Percentiles rank a stretch among this genome's conserved stretches.
Conservation (phyloP, 2,797 vertebrate genomes). For the Trichosurus vulpecula region DNA sequence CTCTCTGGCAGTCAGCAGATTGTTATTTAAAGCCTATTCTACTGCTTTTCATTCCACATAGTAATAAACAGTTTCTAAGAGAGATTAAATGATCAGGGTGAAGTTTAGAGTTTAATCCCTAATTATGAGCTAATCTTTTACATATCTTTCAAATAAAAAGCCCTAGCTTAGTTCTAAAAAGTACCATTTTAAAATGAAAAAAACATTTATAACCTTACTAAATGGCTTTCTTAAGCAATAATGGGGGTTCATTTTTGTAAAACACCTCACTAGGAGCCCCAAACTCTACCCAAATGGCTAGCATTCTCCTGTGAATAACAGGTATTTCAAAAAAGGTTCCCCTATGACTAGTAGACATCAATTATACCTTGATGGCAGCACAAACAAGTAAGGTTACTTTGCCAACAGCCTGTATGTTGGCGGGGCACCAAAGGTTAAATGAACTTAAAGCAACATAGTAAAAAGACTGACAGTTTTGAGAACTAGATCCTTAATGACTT, state of each 20-base stretch:
- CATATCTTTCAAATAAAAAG: constrained; percentile 49
- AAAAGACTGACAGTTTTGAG: constrained; percentile 77
- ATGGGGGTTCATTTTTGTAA: constrained; percentile 35
- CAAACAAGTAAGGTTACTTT: constrained; percentile 65
- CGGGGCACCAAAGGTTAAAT: constrained; percentile 70
- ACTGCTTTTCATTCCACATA: constrained; percentile 76
- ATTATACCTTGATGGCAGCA: constrained; percentile 73
- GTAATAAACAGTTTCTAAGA: constrained; percentile 82
- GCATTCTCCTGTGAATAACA: constrained; percentile 66
- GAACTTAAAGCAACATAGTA: constrained; percentile 68
- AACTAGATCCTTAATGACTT: constrained; percentile 76
- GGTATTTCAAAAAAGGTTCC: constrained; percentile 68
- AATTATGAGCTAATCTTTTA: constrained; percentile 63
- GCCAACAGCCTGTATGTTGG: constrained; percentile 57
- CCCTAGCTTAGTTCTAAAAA: constrained; percentile 48
- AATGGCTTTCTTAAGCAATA: background rate
- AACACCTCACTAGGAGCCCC: constrained; percentile 42
- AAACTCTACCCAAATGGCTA: constrained; percentile 54
- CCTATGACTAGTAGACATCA: constrained; percentile 72
- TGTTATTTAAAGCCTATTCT: constrained; percentile 79
- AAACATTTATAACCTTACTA: constrained; percentile 22
- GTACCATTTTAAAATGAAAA: constrained; percentile 34
- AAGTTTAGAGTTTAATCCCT: constrained; percentile 55
- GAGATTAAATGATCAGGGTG: constrained; percentile 80
- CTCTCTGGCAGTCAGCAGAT: constrained; percentile 46